Percentiles rank a stretch among this genome's conserved stretches.
Conservation (phyloP, 2,797 vertebrate genomes). For the Rhynchonycteris naso region DNA sequence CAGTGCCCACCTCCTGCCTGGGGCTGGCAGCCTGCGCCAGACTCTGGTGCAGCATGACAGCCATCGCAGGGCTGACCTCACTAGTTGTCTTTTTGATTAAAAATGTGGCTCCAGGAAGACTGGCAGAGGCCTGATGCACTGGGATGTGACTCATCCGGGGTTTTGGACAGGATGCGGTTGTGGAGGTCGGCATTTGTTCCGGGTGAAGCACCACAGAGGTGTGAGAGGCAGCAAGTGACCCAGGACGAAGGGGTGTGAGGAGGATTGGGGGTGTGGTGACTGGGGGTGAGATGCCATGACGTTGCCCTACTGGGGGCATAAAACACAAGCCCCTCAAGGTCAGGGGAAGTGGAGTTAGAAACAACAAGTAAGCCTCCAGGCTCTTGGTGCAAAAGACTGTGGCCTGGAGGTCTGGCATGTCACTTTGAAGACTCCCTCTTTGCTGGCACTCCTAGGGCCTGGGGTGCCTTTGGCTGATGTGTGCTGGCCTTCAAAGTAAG, state of each 20-base stretch:
- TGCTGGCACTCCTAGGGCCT: not conserved
- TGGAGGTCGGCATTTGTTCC: not conserved
- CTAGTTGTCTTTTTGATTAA: slow-evolving; percentile 33
- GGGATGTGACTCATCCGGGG: not conserved
- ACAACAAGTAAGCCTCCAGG: not conserved
- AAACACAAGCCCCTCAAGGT: not conserved
- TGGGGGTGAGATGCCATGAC: not conserved
- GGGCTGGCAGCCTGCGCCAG: not conserved
- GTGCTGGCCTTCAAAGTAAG: not conserved
- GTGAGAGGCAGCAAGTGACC: not conserved
- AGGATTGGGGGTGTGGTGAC: not conserved
- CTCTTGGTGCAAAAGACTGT: not conserved
- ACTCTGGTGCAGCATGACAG: not conserved
- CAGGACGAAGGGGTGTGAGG: not conserved
- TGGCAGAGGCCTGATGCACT: not conserved
- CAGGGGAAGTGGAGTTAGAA: not conserved
- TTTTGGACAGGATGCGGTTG: not conserved
- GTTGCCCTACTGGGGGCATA: not conserved
- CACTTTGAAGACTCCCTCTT: not conserved
- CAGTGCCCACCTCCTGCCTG: not conserved
- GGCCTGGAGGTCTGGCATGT: not conserved
- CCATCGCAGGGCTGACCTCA: not conserved
- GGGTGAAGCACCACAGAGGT: not conserved
- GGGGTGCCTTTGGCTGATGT: not conserved
- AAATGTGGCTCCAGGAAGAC: not conserved